Evolutionary conservation across 37 sponge, comb jelly and placozoan species (phyloP), one percentile per base, ranked within the genome.

Genomic region (Haliclona indistincta): DNA sequence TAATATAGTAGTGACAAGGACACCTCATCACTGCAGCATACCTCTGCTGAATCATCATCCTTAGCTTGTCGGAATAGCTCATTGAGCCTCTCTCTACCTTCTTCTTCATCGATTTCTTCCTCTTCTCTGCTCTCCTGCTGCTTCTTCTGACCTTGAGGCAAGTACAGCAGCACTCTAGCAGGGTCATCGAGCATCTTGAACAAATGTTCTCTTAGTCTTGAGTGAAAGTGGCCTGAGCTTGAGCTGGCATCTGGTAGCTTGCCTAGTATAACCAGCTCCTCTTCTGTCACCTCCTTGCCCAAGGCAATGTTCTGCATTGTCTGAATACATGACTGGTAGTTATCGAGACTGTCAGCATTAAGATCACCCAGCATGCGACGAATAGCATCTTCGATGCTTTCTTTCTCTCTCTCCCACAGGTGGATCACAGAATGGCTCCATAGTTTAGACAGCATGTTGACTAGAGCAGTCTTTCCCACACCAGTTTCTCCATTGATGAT

Each of bases 401-500:
- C 76, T 34, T n/a, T 67, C 56, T 75, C 55, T 40, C 51, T 80
- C 37, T 62, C 65, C 90, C 90, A 89, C 44, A 74, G 73, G n/a
- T 73, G 28, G 19, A 85, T 64, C 26, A 90, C 54, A 7, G 89
- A 79, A 37, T 76, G 67, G 44, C 84, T 91, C 96, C 91, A 95
- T 23, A 95, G 74, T 28, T 71, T 77, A n/a, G 88, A 82, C 74
- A 95, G 56, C 88, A 95, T 91, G 61, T 95, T 86, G 11, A 95
- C 63, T 44, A 95, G 81, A 39, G 85, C 85, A 17, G 96, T 95
- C 77, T 95, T 95, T 23, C 96, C 96, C 43, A 95, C 96, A 17
- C 96, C 96, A 68, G 96, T 95, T 73, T 95, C 96, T 49, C 96
- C 96, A 58, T 91, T 93, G 36, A 95, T 91, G 67, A 95, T 87